Base-by-base conservation (phyloP, 2,888 invertebrate genomes). In the Mechanitis mazaeus region DNA sequence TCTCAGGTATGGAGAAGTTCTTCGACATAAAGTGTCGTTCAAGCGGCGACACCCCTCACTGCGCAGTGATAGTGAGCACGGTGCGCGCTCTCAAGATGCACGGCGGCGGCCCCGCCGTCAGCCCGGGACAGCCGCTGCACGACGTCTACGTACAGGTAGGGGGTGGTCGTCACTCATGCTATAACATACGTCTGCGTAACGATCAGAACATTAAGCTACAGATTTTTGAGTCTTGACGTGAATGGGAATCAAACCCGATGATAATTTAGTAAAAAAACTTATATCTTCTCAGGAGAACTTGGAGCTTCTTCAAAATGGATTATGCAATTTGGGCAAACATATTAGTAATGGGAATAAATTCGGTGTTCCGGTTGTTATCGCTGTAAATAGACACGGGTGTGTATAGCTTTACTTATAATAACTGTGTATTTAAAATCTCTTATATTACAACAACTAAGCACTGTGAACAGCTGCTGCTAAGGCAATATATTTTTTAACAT, bases 61-160 rank as follows among this genome's bases (percentile, higher is more conserved):
- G 95, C 68, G 95, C 97, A 11, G 98, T 99, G 0, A 88, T 99
- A 54, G 99, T 99, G 47, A 93, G 96, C 1, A 98, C 99, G 0
- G 93, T 99, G 31, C 92, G 99, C 66, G 99, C 99, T 28, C 91
- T 99, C 60, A 99, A 99, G 91, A 98, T 99, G 97, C 99, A 99
- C 84, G 99, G 99, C 38, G 99, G 99, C 55, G 99, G 98, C 0
- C 97, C 98, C 0, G 79, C 94, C 0, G 98, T 99, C 9, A 92
- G 93, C 0, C 93, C 97, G 2, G 98, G 98, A 2, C 85, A 93
- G n/a, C 95, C 96, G 0, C 90, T 98, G 1, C 93, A 96, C 66
- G 92, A 93, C 53, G 97, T 95, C 72, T 99, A 99, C 77, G 89
- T 93, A 0, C 76, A 85, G 84, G 89, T 87, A 57, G 0, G 20